A percentile compares a stretch with the other conserved stretches of the same genome.
Evolutionary conservation across 1,140 invertebrate genomes (phyloP).

Genomic region (Cecropterus lyciades): DNA sequence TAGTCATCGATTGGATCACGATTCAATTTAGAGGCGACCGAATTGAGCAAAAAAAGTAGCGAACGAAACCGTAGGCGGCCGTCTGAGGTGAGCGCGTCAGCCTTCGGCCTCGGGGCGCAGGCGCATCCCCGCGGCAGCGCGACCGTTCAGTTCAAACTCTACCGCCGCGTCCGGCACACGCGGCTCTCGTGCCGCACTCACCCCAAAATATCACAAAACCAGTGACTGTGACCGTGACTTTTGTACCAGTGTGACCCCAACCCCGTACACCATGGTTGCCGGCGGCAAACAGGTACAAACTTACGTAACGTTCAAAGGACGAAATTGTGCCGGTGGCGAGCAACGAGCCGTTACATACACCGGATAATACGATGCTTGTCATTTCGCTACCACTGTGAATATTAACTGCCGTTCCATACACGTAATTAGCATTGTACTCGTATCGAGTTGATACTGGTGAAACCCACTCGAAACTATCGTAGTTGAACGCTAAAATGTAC

Average conservation of each 20-base stretch:
- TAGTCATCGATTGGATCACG: slow-evolving; percentile 59
- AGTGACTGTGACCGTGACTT: slow-evolving; percentile 63
- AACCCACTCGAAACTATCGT: not conserved
- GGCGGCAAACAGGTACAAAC: slow-evolving; percentile 77
- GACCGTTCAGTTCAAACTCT: slow-evolving; percentile 74
- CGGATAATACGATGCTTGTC: slow-evolving; percentile 16
- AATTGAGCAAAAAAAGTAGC: slow-evolving; percentile 43
- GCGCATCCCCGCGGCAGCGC: slow-evolving; percentile 65
- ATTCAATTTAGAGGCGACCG: slow-evolving; percentile 53
- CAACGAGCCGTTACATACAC: slow-evolving; percentile 10
- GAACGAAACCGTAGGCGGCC: slow-evolving; percentile 52
- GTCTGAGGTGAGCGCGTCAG: slow-evolving; percentile 54
- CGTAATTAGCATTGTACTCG: slow-evolving; percentile 3
- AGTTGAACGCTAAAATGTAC: not conserved
- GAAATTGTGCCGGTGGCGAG: slow-evolving; percentile 12
- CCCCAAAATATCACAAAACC: slow-evolving; percentile 41
- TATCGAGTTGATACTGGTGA: not conserved
- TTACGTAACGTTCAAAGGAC: slow-evolving; percentile 46
- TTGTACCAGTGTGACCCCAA: slow-evolving; percentile 58
- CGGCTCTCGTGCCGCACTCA: slow-evolving; percentile 59
- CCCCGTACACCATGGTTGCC: slow-evolving; percentile 71
- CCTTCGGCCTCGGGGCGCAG: slow-evolving; percentile 65
- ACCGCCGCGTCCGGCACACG: slow-evolving; percentile 78
- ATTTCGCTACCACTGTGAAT: slow-evolving; percentile 24
- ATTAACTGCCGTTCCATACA: slow-evolving; percentile 19